These are phyloP conservation scores for Eupeodes latifasciatus DNA, from an alignment of 2,888 invertebrate genomes.

Conservation along the genomic window DNA sequence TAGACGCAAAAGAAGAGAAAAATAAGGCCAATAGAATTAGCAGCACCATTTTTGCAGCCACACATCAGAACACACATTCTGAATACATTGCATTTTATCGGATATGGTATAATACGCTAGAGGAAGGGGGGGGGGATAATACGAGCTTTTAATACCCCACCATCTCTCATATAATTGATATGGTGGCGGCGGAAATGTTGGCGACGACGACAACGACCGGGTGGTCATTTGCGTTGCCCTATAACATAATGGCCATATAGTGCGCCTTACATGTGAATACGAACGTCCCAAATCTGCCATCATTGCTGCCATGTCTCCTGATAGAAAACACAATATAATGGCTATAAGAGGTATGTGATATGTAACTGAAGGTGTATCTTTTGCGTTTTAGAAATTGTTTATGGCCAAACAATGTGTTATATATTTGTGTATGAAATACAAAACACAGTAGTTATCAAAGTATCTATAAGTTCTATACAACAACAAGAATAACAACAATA, in stretches of 20 bases:
- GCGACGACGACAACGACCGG: slow-evolving; percentile 16
- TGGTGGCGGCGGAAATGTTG: slow-evolving; percentile 22
- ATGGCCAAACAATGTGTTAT: slow-evolving; percentile 63
- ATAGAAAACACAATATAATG: slow-evolving; percentile 25
- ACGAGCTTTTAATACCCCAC: slow-evolving; percentile 46
- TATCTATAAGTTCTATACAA: slow-evolving; percentile 4
- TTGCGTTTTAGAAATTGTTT: slow-evolving; percentile 68
- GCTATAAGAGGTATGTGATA: slow-evolving; percentile 21
- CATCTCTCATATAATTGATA: neutral
- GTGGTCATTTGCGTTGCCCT: slow-evolving; percentile 58
- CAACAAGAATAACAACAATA: slow-evolving; percentile 6
- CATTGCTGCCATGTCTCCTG: slow-evolving; percentile 20
- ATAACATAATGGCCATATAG: slow-evolving; percentile 42
- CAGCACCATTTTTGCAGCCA: slow-evolving; percentile 25
- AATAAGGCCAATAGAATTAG: slow-evolving; percentile 42
- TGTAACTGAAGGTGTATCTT: neutral
- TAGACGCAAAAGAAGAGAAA: slow-evolving; percentile 1
- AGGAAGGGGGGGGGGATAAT: neutral
- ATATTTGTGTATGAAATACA: slow-evolving; percentile 29
- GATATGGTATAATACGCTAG: neutral
- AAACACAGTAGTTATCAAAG: slow-evolving; percentile 2
- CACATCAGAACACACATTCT: slow-evolving; percentile 1
- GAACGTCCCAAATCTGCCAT: slow-evolving; percentile 29
- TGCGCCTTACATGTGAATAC: too few species aligned
- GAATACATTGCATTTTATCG: slow-evolving; percentile 69